phyloP scores from a whole-genome alignment of 2,888 invertebrate species.

The Rhodophaea formosa region DNA sequence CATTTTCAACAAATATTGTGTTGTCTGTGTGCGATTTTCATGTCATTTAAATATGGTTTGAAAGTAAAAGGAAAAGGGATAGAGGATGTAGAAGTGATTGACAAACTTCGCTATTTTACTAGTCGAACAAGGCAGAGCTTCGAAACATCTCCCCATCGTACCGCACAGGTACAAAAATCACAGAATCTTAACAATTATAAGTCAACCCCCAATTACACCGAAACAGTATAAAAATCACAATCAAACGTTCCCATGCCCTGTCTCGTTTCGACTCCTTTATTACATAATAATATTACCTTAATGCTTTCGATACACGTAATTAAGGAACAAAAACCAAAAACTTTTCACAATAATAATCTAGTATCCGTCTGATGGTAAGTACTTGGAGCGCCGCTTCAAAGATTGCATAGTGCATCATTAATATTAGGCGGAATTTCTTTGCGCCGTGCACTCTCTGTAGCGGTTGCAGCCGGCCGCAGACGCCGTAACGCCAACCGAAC shows the following conservation, averaged over 20 bases:
- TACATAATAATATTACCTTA: slow-evolving; percentile 76
- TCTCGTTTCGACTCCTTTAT: slow-evolving; percentile 63
- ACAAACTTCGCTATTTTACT: slow-evolving; percentile 52
- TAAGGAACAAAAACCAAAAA: slow-evolving; percentile 81
- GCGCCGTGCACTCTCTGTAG: slow-evolving; percentile 73
- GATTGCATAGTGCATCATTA: slow-evolving; percentile 74
- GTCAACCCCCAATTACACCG: slow-evolving; percentile 55
- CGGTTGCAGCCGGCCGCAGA: slow-evolving; percentile 40
- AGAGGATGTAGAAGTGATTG: slow-evolving; percentile 22
- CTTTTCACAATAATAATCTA: slow-evolving; percentile 65
- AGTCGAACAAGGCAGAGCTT: slow-evolving; percentile 63
- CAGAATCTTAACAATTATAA: slow-evolving; percentile 70
- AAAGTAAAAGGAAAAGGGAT: not conserved
- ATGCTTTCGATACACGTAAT: slow-evolving; percentile 74
- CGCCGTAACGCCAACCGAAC: slow-evolving; percentile 15
- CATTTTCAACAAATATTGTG: too few species aligned
- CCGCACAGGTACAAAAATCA: slow-evolving; percentile 73
- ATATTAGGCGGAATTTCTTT: slow-evolving; percentile 79
- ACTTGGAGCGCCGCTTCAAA: slow-evolving; percentile 70
- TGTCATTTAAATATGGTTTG: too few species aligned
- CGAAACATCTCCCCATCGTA: slow-evolving; percentile 54
- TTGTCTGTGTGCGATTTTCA: too few species aligned
- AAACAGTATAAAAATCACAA: slow-evolving; percentile 73
- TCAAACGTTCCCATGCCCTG: slow-evolving; percentile 60
- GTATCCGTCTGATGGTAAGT: slow-evolving; percentile 59